These are phyloP conservation scores for Agrochola lychnidis DNA, from an alignment of 2,888 invertebrate genomes.

Conservation along the genomic window DNA sequence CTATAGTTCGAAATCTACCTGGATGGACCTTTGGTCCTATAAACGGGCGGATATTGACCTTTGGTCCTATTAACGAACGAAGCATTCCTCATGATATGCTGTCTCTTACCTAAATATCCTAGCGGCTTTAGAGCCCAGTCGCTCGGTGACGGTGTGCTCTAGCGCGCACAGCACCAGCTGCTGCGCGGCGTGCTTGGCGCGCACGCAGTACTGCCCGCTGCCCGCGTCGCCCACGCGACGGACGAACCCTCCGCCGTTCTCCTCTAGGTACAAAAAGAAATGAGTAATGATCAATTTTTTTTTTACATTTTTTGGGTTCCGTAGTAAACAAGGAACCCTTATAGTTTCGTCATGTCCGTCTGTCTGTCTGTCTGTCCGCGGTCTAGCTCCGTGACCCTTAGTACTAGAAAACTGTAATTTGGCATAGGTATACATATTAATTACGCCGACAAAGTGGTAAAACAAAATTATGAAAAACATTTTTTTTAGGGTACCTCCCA, in stretches of 20 bases:
- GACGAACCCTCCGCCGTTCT: conserved; percentile 95
- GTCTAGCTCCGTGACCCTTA: too few species aligned
- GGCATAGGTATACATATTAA: too few species aligned
- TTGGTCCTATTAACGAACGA: background rate
- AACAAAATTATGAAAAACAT: too few species aligned
- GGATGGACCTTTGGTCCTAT: background rate
- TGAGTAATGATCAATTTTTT: background rate
- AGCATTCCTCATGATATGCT: background rate
- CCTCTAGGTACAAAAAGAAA: conserved; percentile 84
- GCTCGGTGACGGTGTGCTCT: conserved; percentile 95
- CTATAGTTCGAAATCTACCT: background rate
- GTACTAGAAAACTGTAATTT: too few species aligned
- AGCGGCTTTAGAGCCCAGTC: conserved; percentile 96
- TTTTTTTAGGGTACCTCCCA: too few species aligned
- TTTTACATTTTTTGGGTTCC: too few species aligned
- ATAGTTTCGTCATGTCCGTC: too few species aligned
- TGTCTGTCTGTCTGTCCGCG: too few species aligned
- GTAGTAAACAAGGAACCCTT: too few species aligned
- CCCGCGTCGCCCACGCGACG: conserved; percentile 94
- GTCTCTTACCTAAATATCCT: conserved; percentile 93
- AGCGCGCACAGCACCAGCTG: conserved; percentile 93
- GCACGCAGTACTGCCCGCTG: conserved; percentile 95
- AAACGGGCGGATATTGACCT: background rate
- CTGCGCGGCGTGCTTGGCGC: conserved; percentile 93
- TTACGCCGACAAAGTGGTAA: too few species aligned